These are phyloP conservation scores for Phalacrocorax pelagicus DNA, from an alignment of 2,113 vertebrate genomes.

Conservation along the genomic window DNA sequence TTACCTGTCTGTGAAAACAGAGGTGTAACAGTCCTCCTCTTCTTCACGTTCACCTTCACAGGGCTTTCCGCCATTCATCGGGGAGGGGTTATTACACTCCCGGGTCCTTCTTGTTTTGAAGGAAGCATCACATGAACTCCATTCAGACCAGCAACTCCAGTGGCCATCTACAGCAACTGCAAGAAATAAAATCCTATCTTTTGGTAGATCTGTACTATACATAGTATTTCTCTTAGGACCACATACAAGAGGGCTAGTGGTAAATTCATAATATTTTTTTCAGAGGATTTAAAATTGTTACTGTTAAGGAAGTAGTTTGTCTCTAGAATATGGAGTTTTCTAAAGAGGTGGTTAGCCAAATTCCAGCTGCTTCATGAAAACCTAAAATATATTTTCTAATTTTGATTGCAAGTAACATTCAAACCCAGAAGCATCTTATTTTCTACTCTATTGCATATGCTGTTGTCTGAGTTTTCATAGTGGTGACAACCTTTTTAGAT, in stretches of 20 bases:
- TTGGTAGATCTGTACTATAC: background rate
- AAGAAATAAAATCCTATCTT: background rate
- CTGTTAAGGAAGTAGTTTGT: background rate
- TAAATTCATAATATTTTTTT: background rate
- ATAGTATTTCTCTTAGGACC: background rate
- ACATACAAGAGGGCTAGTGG: background rate
- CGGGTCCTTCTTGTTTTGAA: conserved; percentile 80
- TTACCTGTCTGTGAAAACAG: conserved; percentile 81
- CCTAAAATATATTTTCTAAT: background rate
- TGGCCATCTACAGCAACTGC: conserved; percentile 84
- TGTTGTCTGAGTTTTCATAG: background rate
- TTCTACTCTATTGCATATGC: background rate
- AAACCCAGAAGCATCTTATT: background rate
- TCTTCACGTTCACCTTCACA: conserved; percentile 74
- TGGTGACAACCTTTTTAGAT: background rate
- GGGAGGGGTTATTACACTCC: conserved; percentile 83
- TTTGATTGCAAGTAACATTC: background rate
- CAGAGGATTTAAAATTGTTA: background rate
- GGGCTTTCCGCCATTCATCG: conserved; percentile 72
- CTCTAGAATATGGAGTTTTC: background rate
- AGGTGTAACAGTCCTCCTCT: conserved; percentile 82
- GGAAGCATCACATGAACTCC: conserved; percentile 78
- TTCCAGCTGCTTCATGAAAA: background rate
- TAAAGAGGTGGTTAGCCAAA: background rate
- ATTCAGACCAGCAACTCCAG: conserved; percentile 91